A percentile compares a stretch with the other conserved stretches of the same genome.
Evolutionary conservation across 2,888 invertebrate genomes (phyloP).

Genomic region (Oxyscelio sp.): DNA sequence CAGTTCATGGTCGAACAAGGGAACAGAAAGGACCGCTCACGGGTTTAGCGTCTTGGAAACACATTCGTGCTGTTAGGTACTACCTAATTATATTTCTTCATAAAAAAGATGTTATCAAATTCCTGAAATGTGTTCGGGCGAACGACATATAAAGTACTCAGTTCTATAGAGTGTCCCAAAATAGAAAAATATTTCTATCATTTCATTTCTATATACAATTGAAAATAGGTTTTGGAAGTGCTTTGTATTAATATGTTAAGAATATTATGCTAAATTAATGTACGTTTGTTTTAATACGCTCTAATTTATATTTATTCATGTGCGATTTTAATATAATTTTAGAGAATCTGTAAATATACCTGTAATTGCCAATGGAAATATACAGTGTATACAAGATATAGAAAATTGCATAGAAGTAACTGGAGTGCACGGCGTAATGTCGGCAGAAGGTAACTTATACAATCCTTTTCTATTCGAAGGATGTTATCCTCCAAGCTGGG

Average conservation of each 20-base stretch:
- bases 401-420: constrained; percentile 95
- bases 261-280: too few relatives aligned
- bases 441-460: constrained; percentile 98
- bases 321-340: constrained; percentile 75
- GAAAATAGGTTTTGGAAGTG: too few relatives aligned
- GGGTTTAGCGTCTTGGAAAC: constrained; percentile 97
- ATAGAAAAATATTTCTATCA: too few relatives aligned
- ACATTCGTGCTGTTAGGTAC: constrained; percentile 96
- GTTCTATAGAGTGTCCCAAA: too few relatives aligned
- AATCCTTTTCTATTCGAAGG: constrained; percentile 98
- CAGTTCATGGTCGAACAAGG: constrained; percentile 98
- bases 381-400: constrained; percentile 96
- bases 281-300: too few relatives aligned
- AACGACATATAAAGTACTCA: too few relatives aligned
- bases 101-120: too few relatives aligned
- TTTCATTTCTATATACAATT: too few relatives aligned
- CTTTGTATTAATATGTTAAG: too few relatives aligned
- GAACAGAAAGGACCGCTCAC: constrained; percentile 99
- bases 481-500: constrained; percentile 94
- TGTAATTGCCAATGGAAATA: constrained; percentile 99
- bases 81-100: constrained; percentile 23
- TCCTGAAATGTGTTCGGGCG: too few relatives aligned
- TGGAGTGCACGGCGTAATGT: constrained; percentile 96
- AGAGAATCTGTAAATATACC: constrained; percentile 96
- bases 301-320: too few relatives aligned